Base-by-base conservation (phyloP, 1,140 invertebrate species). In the Anagrus nilaparvatae region DNA sequence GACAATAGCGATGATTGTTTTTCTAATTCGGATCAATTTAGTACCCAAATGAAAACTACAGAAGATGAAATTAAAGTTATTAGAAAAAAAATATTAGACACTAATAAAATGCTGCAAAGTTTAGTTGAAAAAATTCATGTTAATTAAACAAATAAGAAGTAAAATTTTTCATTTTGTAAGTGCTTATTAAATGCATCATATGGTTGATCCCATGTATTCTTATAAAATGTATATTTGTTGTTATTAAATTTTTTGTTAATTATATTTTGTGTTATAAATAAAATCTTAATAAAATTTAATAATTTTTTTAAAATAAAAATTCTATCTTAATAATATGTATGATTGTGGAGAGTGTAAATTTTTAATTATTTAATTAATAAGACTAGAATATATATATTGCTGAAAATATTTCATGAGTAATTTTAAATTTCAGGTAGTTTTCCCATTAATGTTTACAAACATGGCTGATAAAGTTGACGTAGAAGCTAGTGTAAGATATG, bases 381-480 rank as follows among this genome's bases (percentile, higher is more conserved):
- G 25, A 23, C 12, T 29, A 21, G 29, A 14, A 28, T 38, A 18
- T 4, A n/a, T n/a, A n/a, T n/a, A n/a, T n/a, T n/a, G 19, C 3
- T 35, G 20, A 21, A 31, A 31, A 29, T 9, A 40, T 23, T 44
- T n/a, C 20, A 5, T 30, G n/a, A 17, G 25, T 27, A 9, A 21
- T 18, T 20, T 44, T 44, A 53, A 36, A 46, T 63, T 77, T 30
- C 70, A 88, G 76, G 51, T 96, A 13, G 61, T 96, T 45, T 92
- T 88, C 60, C 93, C 93, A 5, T 69, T 97, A 31, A 74, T 85
- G 49, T 84, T 95, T 54, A 76, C 78, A 40, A 75, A 76, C 17
- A 74, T 87, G 73, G 53, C 83, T 34, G 74, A 79, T 23, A 70
- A 79, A 62, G 84, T 96, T 20, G 92, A 97, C 69, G 65, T 97